Evolutionary conservation across 2,888 invertebrate species (phyloP), one percentile per base, ranked within the genome.

Genomic region (Tyria jacobaeae): DNA sequence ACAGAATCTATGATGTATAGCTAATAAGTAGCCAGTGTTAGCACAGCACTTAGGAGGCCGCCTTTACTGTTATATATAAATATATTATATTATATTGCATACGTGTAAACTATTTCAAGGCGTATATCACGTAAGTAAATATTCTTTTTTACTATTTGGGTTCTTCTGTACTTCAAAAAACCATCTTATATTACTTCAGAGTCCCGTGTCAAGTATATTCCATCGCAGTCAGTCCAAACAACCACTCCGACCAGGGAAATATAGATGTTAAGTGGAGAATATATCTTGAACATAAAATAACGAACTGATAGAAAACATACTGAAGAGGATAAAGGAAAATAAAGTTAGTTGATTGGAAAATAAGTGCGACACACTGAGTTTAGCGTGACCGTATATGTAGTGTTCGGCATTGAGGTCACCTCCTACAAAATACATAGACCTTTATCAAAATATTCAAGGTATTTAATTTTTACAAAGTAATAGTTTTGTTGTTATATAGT

Each of bases 161-260:
- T 96, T 74, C 96, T 95, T 57, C 99, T 95, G 89, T 99, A 99
- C 70, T 96, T 96, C 59, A 99, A 94, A 90, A 99, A 99, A 89
- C 97, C 97, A 27, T 96, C 96, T 66, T 99, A 94, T 0, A 99
- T 99, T 27, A 94, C 95, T 87, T 99, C 98, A 12, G 98, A 98
- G 82, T 98, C 96, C 62, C 95, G 91, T 0, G 96, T 96, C 68
- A 99, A 95, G 25, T 94, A 92, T 72, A 99, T 98, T 89, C 97
- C 96, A 87, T 99, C 98, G 54, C 95, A 90, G 78, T 98, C 97
- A 14, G 96, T 97, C 99, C 99, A 99, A 44, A 99, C 97, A 67
- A 98, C 99, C 35, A 99, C 98, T 35, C 99, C 99, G n/a, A 99
- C 98, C 76, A 99, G 93, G 0, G 98, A 98, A 84, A 99, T 96